phyloP scores from a whole-genome alignment of 2,888 invertebrate genomes.

The Tubulanus polymorphus region DNA sequence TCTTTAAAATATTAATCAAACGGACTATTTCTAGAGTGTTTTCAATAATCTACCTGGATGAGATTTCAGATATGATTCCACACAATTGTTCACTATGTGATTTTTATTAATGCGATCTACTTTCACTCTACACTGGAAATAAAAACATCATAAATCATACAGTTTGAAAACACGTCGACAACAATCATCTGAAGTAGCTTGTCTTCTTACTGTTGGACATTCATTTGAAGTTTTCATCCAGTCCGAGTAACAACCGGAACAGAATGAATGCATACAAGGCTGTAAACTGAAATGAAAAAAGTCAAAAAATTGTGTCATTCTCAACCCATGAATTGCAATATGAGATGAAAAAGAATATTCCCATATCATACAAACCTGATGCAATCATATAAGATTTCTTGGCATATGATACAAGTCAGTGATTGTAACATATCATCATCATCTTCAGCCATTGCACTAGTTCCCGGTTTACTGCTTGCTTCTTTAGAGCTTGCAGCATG shows the following conservation, averaged over 20 bases:
- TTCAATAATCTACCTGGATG: constrained; percentile 35
- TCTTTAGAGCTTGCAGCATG: too few species aligned
- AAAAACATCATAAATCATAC: background rate
- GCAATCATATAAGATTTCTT: constrained; percentile 50
- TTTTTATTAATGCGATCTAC: constrained; percentile 50
- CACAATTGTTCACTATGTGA: constrained; percentile 49
- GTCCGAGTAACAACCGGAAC: constrained; percentile 50
- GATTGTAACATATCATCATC: constrained; percentile 42
- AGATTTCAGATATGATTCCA: constrained; percentile 45
- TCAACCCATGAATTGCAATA: background rate
- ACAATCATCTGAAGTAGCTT: background rate
- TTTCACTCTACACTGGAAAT: constrained; percentile 43
- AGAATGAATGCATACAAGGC: constrained; percentile 53
- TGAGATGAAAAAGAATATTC: background rate
- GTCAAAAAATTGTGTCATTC: too few species aligned
- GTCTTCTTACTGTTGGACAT: constrained; percentile 43
- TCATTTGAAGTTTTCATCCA: constrained; percentile 47
- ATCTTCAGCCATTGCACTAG: constrained; percentile 3
- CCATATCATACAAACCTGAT: constrained; percentile 47
- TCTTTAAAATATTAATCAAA: too few species aligned
- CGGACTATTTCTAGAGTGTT: too few species aligned
- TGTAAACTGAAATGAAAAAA: constrained; percentile 49
- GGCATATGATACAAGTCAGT: constrained; percentile 48
- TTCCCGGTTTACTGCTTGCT: background rate
- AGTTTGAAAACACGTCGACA: background rate